Evolutionary conservation across 2,797 vertebrate genomes (phyloP), one percentile per base, ranked within the genome.

Genomic region (Tapirus indicus): DNA sequence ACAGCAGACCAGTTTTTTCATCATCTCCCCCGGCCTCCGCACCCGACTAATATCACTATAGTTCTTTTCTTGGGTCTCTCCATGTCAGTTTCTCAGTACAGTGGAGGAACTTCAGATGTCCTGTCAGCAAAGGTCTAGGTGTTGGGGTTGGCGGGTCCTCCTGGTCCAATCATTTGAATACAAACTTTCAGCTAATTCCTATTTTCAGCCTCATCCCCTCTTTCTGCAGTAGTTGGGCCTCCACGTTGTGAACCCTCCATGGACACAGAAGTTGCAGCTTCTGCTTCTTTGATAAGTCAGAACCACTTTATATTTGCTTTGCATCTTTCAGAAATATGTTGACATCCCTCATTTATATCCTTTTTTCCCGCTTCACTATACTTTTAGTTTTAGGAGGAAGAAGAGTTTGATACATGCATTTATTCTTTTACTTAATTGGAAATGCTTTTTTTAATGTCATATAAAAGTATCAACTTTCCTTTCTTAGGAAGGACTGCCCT

Each of bases 401-500:
- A 62, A 17, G 23, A 38, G 49, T 29, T 72, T 1, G 3, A 29
- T 35, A 13, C 23, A 1, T 49, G 69, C 23, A 58, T 49, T 68
- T n/a, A 27, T 93, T 94, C 74, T 83, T 74, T 85, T 56, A 62
- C 20, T 80, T 94, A 91, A 60, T 7, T 66, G 75, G 69, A 83
- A 85, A 41, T 64, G 13, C 9, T 18, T 64, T 88, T 89, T 95
- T 35, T 7, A 87, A 44, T 29, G 74, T 86, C 47, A 12, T 56
- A 25, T 60, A 23, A 44, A 91, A 68, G 44, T 16, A 69, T 38
- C 62, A 17, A 52, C 60, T 89, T 94, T 69, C 25, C 47, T 88
- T 87, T 93, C 87, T 58, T 38, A 52, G 52, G 72, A 80, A 90
- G 54, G 35, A 49, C 72, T 32, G 2, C 29, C 23, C 21, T 87